Conservation (phyloP, 2,888 invertebrate genomes). For the Torymus auratus region DNA sequence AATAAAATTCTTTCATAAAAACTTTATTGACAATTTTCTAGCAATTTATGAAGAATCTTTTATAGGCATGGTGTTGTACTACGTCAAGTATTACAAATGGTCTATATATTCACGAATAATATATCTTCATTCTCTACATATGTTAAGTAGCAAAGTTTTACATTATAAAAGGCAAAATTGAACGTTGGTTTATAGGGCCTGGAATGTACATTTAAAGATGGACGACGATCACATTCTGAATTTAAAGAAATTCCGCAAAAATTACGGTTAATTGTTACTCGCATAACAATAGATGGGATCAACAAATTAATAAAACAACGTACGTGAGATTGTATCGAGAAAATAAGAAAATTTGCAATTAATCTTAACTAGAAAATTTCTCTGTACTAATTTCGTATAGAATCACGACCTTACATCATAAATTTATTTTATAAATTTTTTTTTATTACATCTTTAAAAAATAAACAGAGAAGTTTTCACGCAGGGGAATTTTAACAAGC, state of each 20-base stretch:
- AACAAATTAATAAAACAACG: constrained; percentile 46
- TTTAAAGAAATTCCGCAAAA: constrained; percentile 54
- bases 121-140: constrained; percentile 29
- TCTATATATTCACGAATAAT: constrained; percentile 34
- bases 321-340: constrained; percentile 55
- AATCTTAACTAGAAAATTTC: constrained; percentile 53
- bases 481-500: constrained; percentile 44
- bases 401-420: no score
- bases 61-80: constrained; percentile 44
- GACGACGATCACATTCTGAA: constrained; percentile 56
- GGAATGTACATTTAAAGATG: constrained; percentile 59
- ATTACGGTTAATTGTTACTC: constrained; percentile 50
- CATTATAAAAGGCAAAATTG: constrained; percentile 39
- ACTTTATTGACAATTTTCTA: constrained; percentile 56
- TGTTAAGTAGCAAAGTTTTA: constrained; percentile 31
- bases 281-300: constrained; percentile 52
- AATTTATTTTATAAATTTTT: background rate
- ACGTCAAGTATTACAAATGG: constrained; percentile 45
- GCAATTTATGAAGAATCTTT: constrained; percentile 52
- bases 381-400: constrained; percentile 30
- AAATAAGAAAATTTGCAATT: constrained; percentile 47
- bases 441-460: constrained; percentile 11
- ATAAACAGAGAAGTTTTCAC: constrained; percentile 39
- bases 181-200: constrained; percentile 57
- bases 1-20: constrained; percentile 58